Base-by-base conservation (phyloP, 2,888 invertebrate genomes). In the Drosophila imparisetae region DNA sequence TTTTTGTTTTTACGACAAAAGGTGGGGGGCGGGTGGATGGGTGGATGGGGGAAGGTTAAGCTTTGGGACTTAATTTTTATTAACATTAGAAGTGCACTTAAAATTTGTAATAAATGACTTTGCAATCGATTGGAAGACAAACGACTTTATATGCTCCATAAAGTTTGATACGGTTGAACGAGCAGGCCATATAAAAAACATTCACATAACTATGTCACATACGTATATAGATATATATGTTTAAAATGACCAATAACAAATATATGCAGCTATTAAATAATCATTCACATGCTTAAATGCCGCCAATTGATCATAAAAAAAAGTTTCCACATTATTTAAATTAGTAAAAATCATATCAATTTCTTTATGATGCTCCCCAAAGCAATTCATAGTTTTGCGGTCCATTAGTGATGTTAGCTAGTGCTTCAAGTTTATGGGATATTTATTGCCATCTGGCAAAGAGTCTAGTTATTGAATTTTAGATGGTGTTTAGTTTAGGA, bases 21-120 rank as follows among this genome's bases (percentile, higher is more conserved):
- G 10, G 24, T 36, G 36, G n/a, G 15, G 13, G 18, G 21, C 1
- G 8, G 2, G 7, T 6, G 27, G 21, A 1, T 21, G 21, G 32
- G n/a, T 32, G 21, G 11, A 75, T 30, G 72, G 69, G 66, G 18
- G 27, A 38, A 15, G 21, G 21, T 15, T 45, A 24, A 45, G 45
- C 24, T 45, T 45, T 21, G 27, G 6, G 70, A 66, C 72, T 87
- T 87, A 87, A 87, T 84, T 89, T 84, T 84, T 87, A 89, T 89
- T 72, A 84, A 84, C 85, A 84, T 81, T 89, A 69, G 78, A 70
- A 72, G 72, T 69, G 88, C 90, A 84, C 78, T 81, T 84, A 81
- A 86, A 85, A 85, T 85, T 88, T 90, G 88, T 89, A 67, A 87
- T 79, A 89, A 89, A 87, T 90, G 90, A 87, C 86, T 85, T 89